phyloP scores from a whole-genome alignment of 92 coral and sea anemone species.

The Paragorgia papillata region DNA sequence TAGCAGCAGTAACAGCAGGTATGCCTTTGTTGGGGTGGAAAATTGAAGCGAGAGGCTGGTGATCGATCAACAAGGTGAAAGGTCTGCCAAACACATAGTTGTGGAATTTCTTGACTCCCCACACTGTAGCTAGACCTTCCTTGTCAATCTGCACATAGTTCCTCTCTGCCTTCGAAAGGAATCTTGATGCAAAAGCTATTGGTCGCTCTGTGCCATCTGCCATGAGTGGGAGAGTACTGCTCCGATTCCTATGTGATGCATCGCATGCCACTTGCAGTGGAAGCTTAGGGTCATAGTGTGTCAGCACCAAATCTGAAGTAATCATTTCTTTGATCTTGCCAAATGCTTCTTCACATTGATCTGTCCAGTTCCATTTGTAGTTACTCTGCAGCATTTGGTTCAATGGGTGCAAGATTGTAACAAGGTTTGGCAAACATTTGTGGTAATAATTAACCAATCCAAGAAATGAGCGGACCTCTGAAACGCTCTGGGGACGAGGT shows the following conservation, averaged over 20 bases:
- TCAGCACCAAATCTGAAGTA: slow-evolving; percentile 49
- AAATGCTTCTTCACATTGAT: slow-evolving; percentile 51
- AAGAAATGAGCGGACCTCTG: slow-evolving; percentile 51
- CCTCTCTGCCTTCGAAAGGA: slow-evolving; percentile 36
- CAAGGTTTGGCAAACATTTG: slow-evolving; percentile 56
- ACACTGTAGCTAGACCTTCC: slow-evolving; percentile 26
- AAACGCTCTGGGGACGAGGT: slow-evolving; percentile 56
- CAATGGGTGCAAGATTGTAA: slow-evolving; percentile 47
- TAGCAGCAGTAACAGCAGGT: too few relatives aligned
- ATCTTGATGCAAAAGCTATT: slow-evolving; percentile 32
- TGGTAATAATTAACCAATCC: slow-evolving; percentile 61
- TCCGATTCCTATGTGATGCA: slow-evolving; percentile 61
- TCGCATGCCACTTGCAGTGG: slow-evolving; percentile 63
- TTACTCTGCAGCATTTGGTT: slow-evolving; percentile 51
- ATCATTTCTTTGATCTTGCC: slow-evolving; percentile 31
- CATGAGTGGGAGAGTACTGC: slow-evolving; percentile 59
- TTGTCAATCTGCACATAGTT: slow-evolving; percentile 43
- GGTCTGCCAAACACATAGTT: not conserved
- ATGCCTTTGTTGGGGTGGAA: too few relatives aligned
- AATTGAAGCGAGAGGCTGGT: too few relatives aligned
- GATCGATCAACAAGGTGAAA: slow-evolving; percentile 15
- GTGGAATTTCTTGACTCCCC: slow-evolving; percentile 20
- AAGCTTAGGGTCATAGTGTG: slow-evolving; percentile 58
- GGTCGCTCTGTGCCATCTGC: slow-evolving; percentile 55
- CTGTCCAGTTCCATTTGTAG: slow-evolving; percentile 54